Evolutionary conservation across 2,113 vertebrate species (phyloP).

Genomic region (Aegithalos caudatus): DNA sequence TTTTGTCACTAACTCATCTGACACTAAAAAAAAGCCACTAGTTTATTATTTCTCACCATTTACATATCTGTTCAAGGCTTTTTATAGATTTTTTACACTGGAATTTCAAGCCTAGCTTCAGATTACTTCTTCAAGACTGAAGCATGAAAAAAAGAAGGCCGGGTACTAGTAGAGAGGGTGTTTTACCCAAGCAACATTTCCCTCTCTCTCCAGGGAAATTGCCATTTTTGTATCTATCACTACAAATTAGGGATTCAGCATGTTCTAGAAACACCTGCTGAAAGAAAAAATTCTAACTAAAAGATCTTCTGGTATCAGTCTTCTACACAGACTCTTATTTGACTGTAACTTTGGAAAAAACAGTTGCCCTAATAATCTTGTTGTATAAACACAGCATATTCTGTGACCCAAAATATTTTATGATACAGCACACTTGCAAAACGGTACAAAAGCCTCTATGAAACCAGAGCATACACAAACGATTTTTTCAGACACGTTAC

Average conservation of each 20-base stretch:
- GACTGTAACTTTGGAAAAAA: neutral
- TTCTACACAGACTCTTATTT: neutral
- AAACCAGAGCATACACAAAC: neutral
- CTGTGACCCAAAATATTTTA: neutral
- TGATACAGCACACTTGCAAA: neutral
- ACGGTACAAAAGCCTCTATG: neutral
- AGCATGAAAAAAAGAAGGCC: neutral
- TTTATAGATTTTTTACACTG: neutral
- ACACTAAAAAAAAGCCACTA: neutral
- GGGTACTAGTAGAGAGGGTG: neutral
- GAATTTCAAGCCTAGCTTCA: neutral
- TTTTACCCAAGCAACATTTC: neutral
- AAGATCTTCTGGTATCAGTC: neutral
- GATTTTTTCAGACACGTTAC: neutral
- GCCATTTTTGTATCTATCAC: neutral
- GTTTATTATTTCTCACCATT: neutral
- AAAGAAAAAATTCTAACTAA: neutral
- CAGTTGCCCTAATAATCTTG: neutral
- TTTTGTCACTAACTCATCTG: neutral
- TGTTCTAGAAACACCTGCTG: neutral
- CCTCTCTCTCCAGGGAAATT: neutral
- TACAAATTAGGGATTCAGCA: neutral
- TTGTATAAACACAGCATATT: neutral
- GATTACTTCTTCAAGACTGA: neutral
- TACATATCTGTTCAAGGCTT: neutral